Evolutionary conservation across 2,888 invertebrate genomes (phyloP).

Genomic region (Noctua comes): DNA sequence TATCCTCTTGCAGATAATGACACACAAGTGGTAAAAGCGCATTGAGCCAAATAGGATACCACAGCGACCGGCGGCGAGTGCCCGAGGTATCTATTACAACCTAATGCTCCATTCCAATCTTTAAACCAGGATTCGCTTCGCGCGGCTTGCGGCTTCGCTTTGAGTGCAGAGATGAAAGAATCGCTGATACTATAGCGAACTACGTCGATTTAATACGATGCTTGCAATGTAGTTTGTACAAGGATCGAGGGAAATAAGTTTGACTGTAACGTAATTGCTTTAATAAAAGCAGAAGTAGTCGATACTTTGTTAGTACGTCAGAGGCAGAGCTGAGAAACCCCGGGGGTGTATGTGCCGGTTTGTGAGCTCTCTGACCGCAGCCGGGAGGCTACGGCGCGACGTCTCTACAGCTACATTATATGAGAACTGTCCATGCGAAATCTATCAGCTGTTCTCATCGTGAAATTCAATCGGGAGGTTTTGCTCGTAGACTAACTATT

Average conservation of each 20-base stretch:
- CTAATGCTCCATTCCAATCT: slow-evolving; percentile 52
- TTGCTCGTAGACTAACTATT: slow-evolving; percentile 18
- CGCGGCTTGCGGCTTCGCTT: slow-evolving; percentile 40
- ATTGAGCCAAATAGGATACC: slow-evolving; percentile 41
- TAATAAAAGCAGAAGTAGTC: slow-evolving; percentile 62
- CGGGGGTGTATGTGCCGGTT: slow-evolving; percentile 52
- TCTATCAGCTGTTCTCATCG: slow-evolving; percentile 63
- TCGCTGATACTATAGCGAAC: slow-evolving; percentile 23
- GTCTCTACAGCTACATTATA: slow-evolving; percentile 40
- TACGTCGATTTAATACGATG: slow-evolving; percentile 47
- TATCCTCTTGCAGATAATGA: slow-evolving; percentile 29
- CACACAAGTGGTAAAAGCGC: slow-evolving; percentile 41
- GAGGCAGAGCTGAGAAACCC: slow-evolving; percentile 55
- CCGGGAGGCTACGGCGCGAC: slow-evolving; percentile 50
- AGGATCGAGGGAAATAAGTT: slow-evolving; percentile 53
- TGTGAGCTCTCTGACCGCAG: slow-evolving; percentile 61
- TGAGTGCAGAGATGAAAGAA: slow-evolving; percentile 37
- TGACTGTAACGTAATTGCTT: slow-evolving; percentile 56
- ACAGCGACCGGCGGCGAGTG: slow-evolving; percentile 23
- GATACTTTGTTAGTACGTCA: slow-evolving; percentile 60
- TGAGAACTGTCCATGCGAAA: slow-evolving; percentile 56
- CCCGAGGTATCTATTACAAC: slow-evolving; percentile 52
- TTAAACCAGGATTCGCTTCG: slow-evolving; percentile 47
- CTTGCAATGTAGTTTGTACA: slow-evolving; percentile 43
- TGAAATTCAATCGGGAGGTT: slow-evolving; percentile 34